Evolutionary conservation across 2,888 invertebrate species (phyloP).

Genomic region (Leptothorax acervorum): DNA sequence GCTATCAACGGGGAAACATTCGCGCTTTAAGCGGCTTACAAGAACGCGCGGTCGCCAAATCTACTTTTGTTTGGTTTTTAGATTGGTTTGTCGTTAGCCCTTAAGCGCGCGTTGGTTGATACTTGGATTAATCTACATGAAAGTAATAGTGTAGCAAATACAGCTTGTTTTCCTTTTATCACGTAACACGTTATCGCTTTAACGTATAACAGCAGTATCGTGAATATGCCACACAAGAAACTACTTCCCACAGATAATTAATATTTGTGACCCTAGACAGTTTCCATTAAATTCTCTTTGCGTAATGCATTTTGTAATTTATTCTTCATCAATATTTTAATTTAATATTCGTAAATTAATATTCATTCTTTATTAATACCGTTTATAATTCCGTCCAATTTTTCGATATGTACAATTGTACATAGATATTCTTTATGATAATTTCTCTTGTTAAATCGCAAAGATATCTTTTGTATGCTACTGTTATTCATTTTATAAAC

Average conservation of each 20-base stretch:
- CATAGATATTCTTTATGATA: not conserved
- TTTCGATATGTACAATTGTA: not conserved
- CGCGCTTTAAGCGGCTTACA: conserved; percentile 38
- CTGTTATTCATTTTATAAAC: not conserved
- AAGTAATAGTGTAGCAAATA: conserved; percentile 19
- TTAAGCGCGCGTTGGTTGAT: conserved; percentile 27
- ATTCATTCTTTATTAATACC: too few relatives aligned
- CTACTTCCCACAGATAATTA: not conserved
- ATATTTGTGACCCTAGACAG: conserved; percentile 1
- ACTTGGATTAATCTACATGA: conserved; percentile 19
- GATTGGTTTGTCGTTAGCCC: conserved; percentile 40
- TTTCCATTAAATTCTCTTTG: not conserved
- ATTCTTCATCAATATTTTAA: not conserved
- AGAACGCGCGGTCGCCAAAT: conserved; percentile 12
- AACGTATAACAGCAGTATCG: not conserved
- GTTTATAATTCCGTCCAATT: not conserved
- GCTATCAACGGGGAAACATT: conserved; percentile 38
- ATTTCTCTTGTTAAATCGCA: not conserved
- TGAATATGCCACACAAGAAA: not conserved
- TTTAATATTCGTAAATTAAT: too few relatives aligned
- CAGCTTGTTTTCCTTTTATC: conserved; percentile 2
- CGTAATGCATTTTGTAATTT: not conserved
- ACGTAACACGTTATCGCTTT: not conserved
- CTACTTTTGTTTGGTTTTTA: conserved; percentile 34
- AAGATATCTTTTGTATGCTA: not conserved